Evolutionary conservation across 2,888 invertebrate species (phyloP), one percentile per base, ranked within the genome.

Genomic region (Notodonta ziczac): DNA sequence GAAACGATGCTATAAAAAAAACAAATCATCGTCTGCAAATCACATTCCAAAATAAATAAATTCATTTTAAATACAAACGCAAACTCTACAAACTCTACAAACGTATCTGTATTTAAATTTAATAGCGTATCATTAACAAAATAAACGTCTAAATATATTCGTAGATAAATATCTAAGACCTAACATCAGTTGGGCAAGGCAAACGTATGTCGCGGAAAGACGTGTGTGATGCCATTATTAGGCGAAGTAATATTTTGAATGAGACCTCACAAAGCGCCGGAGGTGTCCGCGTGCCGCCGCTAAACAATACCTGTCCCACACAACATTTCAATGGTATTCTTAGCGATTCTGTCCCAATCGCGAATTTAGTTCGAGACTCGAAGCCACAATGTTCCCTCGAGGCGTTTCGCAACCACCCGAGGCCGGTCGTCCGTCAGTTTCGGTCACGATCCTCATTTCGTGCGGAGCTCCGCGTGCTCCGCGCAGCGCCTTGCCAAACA

Each of bases 381-480:
- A 58, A 85, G 81, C 77, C 81, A 87, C 89, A 91, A 87, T 88
- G 86, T 84, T 75, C 83, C 80, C 84, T 80, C 80, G 82, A 80
- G 81, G 78, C 75, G 82, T 92, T 87, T 89, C 84, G 91, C 88
- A 91, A 92, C 67, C 77, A 59, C 73, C 75, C 88, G 90, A 91
- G 90, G 90, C 83, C 87, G 84, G 81, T 78, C 84, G 80, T 86
- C 87, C 84, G 83, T 81, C 85, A 77, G 83, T 66, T 76, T 80
- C 73, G 84, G 85, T 89, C 91, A 88, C 91, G 91, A 90, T 82
- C 84, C 80, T 78, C 70, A 76, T 75, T 73, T 88, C 87, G 88
- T 87, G 88, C 84, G 72, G 67, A 67, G 62, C 62, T 71, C 72
- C 77, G 71, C 70, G 72, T 70, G 69, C 74, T 60, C 60, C 68